Conservation (phyloP, 2,888 invertebrate species). For the Callinectes sapidus region DNA sequence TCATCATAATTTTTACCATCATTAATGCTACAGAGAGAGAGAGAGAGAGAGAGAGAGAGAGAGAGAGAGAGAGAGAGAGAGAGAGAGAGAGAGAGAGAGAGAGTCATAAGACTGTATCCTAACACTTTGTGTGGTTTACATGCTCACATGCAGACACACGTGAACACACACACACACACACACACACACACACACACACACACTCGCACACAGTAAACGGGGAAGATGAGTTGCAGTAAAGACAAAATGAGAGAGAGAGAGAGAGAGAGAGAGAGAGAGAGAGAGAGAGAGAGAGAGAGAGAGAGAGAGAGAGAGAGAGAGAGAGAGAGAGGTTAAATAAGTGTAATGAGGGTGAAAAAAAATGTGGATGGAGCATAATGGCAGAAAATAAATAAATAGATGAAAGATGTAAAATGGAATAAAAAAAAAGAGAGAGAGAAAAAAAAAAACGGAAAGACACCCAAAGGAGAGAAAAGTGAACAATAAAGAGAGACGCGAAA, state of each 20-base stretch:
- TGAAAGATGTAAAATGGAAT: neutral
- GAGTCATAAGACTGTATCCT: neutral
- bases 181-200: slow-evolving; percentile 1
- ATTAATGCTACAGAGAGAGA: neutral
- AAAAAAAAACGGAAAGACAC: too few relatives aligned
- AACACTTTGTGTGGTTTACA: neutral
- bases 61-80: slow-evolving; percentile 16
- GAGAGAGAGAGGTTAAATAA: neutral
- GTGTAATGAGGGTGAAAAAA: too few relatives aligned
- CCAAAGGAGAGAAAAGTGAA: too few relatives aligned
- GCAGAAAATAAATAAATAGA: too few relatives aligned
- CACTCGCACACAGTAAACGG: neutral
- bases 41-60: slow-evolving; percentile 25
- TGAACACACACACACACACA: neutral
- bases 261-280: neutral
- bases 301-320: neutral
- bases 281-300: neutral
- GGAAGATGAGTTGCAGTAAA: neutral
- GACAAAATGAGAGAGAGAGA: neutral
- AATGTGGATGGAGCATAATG: too few relatives aligned
- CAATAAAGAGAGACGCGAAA: too few relatives aligned
- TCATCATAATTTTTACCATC: neutral
- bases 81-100: neutral
- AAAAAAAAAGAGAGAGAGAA: too few relatives aligned
- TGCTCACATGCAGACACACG: neutral